A percentile compares a stretch with the other conserved stretches of the same genome.
Evolutionary conservation across 2,797 vertebrate genomes (phyloP).

Genomic region (Astyanax mexicanus): DNA sequence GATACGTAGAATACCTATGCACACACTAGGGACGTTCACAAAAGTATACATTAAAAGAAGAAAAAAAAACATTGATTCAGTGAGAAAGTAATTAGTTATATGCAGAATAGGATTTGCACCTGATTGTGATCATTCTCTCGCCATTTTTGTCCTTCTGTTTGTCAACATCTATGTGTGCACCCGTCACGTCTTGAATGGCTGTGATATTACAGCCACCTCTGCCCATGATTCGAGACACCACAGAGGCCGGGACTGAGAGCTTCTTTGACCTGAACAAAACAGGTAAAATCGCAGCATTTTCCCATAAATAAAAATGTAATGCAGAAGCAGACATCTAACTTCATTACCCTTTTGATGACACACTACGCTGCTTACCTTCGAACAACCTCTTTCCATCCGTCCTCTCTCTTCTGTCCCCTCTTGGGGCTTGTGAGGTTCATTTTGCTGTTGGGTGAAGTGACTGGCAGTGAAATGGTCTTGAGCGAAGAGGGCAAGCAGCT

Average conservation of each 20-base stretch:
- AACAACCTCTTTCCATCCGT: slow-evolving; percentile 99
- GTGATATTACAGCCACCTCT: slow-evolving; percentile 98
- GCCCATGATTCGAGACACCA: slow-evolving; percentile 98
- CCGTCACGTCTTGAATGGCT: slow-evolving; percentile 98
- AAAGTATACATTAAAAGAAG: neutral
- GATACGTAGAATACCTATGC: neutral
- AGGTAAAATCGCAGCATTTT: neutral
- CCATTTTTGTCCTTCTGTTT: slow-evolving; percentile 99
- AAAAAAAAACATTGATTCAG: no score
- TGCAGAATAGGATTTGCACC: slow-evolving; percentile 72
- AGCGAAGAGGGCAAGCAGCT: slow-evolving; percentile 86
- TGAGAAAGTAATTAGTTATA: no score
- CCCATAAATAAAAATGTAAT: no score
- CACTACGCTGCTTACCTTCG: slow-evolving; percentile 80
- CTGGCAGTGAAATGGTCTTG: slow-evolving; percentile 90
- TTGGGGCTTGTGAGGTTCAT: slow-evolving; percentile 97
- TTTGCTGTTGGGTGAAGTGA: slow-evolving; percentile 92
- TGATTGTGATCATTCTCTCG: slow-evolving; percentile 99
- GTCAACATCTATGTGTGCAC: slow-evolving; percentile 98
- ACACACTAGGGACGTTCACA: no score
- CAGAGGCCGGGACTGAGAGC: slow-evolving; percentile 96
- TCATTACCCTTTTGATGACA: no score
- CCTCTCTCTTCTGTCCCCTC: slow-evolving; percentile 96
- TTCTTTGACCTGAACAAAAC: slow-evolving; percentile 91
- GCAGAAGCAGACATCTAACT: neutral